Percentiles rank a stretch among this genome's conserved stretches.
These are phyloP conservation scores for Mythimna ferrago DNA, from an alignment of 2,888 invertebrate genomes.

Conservation along the genomic window DNA sequence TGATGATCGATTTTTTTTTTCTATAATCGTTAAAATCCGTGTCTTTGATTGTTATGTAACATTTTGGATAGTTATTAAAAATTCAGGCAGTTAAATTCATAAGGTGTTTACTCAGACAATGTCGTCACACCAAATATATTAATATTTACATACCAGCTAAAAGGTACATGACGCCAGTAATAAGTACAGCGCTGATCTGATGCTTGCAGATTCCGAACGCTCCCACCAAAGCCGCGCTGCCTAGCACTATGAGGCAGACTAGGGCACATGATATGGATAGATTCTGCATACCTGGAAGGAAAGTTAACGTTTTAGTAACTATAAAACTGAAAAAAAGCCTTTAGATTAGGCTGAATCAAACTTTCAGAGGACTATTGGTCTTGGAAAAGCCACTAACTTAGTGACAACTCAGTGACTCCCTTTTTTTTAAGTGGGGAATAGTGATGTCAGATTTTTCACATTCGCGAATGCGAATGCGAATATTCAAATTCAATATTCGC, in stretches of 20 bases:
- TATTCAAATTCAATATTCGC: too few relatives aligned
- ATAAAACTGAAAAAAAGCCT: background rate
- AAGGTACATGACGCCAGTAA: conserved; percentile 98
- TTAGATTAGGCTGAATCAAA: background rate
- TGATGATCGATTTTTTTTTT: too few relatives aligned
- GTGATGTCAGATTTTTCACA: too few relatives aligned
- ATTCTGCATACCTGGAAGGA: conserved; percentile 96
- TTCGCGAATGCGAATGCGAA: too few relatives aligned
- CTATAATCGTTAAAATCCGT: too few relatives aligned
- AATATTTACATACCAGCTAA: conserved; percentile 95
- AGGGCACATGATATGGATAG: conserved; percentile 98
- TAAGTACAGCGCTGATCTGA: conserved; percentile 97
- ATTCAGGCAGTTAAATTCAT: too few relatives aligned
- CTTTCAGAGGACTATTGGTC: background rate
- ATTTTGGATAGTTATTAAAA: too few relatives aligned
- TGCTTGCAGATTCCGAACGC: conserved; percentile 97
- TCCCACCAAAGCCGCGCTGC: conserved; percentile 96
- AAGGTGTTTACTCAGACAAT: too few relatives aligned
- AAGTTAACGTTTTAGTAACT: background rate
- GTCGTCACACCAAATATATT: background rate
- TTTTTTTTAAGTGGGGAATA: too few relatives aligned
- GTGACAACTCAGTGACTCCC: too few relatives aligned
- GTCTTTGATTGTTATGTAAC: too few relatives aligned
- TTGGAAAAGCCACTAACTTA: background rate
- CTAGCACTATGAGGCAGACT: conserved; percentile 97